Evolutionary conservation across 2,888 invertebrate genomes (phyloP).

Genomic region (Scotopteryx bipunctaria): DNA sequence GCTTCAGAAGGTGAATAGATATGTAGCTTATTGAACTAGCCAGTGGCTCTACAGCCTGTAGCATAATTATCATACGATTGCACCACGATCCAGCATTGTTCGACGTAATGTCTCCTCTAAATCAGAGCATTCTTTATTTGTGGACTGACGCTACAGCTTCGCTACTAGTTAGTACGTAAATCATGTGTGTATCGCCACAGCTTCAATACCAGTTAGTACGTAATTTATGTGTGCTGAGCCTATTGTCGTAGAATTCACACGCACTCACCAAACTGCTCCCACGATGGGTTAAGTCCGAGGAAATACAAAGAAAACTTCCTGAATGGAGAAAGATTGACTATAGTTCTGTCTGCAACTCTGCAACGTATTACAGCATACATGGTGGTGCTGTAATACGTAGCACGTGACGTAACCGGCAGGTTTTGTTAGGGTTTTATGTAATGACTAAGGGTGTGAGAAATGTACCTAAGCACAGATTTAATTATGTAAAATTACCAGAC

Average conservation of each 20-base stretch:
- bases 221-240: slow-evolving; percentile 64
- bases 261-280: slow-evolving; percentile 75
- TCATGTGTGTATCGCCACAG: slow-evolving; percentile 45
- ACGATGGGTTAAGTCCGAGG: slow-evolving; percentile 51
- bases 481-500: no score
- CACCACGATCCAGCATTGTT: slow-evolving; percentile 73
- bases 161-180: slow-evolving; percentile 37
- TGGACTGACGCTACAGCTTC: slow-evolving; percentile 11
- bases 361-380: background rate
- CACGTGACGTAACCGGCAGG: background rate
- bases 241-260: slow-evolving; percentile 77
- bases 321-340: slow-evolving; percentile 17
- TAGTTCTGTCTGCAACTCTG: background rate
- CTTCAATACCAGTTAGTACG: slow-evolving; percentile 8
- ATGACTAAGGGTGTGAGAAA: no score
- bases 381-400: no score
- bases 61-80: slow-evolving; percentile 71
- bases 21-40: slow-evolving; percentile 11
- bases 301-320: slow-evolving; percentile 31
- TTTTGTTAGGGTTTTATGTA: no score
- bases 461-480: no score
- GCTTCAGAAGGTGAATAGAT: no score
- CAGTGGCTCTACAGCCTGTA: background rate
- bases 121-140: slow-evolving; percentile 61
- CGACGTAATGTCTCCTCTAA: slow-evolving; percentile 74